A percentile compares a stretch with the other conserved stretches of the same genome.
phyloP scores from a whole-genome alignment of 35 echinoderm and acorn worm species.

The Eucidaris tribuloides region DNA sequence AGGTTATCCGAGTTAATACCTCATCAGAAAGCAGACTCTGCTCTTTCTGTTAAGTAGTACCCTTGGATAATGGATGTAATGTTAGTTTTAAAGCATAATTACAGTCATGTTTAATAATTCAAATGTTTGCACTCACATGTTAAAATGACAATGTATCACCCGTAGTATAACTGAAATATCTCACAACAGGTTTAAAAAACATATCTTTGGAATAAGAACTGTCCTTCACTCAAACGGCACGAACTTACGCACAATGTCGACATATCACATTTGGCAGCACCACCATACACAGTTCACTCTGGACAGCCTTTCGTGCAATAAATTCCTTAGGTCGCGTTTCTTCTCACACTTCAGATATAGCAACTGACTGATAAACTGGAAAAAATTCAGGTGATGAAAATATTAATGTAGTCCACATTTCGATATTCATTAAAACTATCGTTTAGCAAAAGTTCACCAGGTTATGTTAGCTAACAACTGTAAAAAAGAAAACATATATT shows the following conservation, averaged over 20 bases:
- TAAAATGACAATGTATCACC: too few species aligned
- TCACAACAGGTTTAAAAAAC: neutral
- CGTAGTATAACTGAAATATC: too few species aligned
- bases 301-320: constrained; percentile 81
- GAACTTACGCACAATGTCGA: constrained; percentile 69
- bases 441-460: too few species aligned
- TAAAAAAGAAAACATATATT: neutral
- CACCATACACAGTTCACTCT: constrained; percentile 92
- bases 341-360: constrained; percentile 72
- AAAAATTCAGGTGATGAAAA: neutral
- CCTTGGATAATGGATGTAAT: too few species aligned
- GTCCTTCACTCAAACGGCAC: neutral
- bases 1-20: too few species aligned
- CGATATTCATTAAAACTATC: too few species aligned
- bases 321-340: constrained; percentile 66
- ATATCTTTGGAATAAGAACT: neutral
- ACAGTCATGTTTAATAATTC: too few species aligned
- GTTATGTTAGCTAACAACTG: neutral
- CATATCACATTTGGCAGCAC: constrained; percentile 66
- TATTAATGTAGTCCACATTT: too few species aligned
- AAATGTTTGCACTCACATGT: too few species aligned
- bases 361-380: constrained; percentile 70
- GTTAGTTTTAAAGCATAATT: too few species aligned
- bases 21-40: too few species aligned
- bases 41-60: too few species aligned